Percentiles rank a stretch among this genome's conserved stretches.
Conservation (phyloP, 2,113 vertebrate genomes). For the Ammospiza caudacuta region DNA sequence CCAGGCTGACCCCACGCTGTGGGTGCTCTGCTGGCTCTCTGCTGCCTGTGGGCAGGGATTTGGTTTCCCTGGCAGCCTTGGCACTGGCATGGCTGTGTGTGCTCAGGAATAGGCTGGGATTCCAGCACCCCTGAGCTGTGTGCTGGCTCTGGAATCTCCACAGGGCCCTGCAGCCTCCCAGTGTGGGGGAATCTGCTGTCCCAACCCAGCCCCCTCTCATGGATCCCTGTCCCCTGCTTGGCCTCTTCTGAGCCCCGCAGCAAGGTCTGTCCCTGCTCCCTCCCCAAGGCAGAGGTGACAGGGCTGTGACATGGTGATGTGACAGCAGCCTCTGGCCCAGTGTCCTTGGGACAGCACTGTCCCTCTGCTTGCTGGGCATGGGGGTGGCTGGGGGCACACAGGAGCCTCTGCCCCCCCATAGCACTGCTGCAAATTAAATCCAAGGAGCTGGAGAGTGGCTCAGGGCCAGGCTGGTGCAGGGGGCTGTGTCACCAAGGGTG, state of each 20-base stretch:
- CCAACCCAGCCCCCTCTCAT: rapidly evolving
- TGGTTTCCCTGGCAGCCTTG: background rate
- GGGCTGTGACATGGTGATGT: background rate
- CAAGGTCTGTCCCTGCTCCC: background rate
- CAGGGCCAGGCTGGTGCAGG: background rate
- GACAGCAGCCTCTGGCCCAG: background rate
- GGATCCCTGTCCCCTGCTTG: background rate
- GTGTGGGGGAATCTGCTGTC: background rate
- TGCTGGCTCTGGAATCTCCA: background rate
- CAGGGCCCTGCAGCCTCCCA: background rate
- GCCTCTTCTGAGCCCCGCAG: background rate
- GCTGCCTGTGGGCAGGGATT: background rate
- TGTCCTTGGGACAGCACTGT: rapidly evolving
- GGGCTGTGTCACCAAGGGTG: background rate
- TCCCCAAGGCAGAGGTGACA: background rate
- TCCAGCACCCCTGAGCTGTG: background rate
- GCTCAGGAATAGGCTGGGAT: background rate
- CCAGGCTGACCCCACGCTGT: background rate
- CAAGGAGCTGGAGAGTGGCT: background rate
- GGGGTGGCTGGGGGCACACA: background rate
- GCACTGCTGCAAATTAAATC: background rate
- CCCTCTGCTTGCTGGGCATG: rapidly evolving
- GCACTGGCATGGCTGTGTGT: background rate
- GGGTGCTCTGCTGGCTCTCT: background rate
- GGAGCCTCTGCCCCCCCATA: background rate